Conservation (phyloP, 1,140 invertebrate species). For the Macrotrachela quadricornifera region DNA sequence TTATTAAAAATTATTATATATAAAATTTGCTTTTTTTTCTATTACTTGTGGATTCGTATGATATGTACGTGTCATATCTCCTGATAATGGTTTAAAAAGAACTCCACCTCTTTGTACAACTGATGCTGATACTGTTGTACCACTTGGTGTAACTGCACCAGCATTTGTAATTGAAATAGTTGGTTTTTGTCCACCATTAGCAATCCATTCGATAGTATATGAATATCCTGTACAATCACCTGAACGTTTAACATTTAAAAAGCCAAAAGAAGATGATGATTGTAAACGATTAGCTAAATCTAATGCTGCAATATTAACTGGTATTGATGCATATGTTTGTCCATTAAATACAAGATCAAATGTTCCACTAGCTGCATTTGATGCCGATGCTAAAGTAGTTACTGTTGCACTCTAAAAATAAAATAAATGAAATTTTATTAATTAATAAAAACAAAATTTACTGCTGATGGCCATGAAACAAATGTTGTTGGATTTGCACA, state of each 20-base stretch:
- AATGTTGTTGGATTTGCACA: too few relatives aligned
- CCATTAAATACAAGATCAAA: background rate
- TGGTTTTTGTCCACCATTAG: conserved; percentile 13
- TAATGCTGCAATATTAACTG: background rate
- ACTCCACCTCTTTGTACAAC: conserved; percentile 6
- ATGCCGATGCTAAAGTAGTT: background rate
- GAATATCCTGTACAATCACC: conserved; percentile 12
- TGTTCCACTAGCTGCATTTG: background rate
- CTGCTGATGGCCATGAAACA: too few relatives aligned
- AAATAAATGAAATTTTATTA: background rate
- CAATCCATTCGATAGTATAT: conserved; percentile 12
- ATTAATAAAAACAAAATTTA: too few relatives aligned
- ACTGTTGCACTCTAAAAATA: background rate
- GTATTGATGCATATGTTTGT: background rate
- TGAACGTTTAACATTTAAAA: conserved; percentile 7
- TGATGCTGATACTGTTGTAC: background rate
- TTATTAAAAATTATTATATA: background rate
- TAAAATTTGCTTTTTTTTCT: background rate
- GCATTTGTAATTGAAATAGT: conserved; percentile 9
- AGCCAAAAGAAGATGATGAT: background rate
- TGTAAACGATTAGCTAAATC: background rate
- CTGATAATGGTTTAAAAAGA: conserved; percentile 14
- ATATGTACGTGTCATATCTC: conserved; percentile 16
- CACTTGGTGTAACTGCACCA: background rate
- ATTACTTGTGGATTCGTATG: conserved; percentile 13